These are phyloP conservation scores for Rhinoptilus africanus DNA, from an alignment of 2,113 vertebrate species.

Conservation along the genomic window DNA sequence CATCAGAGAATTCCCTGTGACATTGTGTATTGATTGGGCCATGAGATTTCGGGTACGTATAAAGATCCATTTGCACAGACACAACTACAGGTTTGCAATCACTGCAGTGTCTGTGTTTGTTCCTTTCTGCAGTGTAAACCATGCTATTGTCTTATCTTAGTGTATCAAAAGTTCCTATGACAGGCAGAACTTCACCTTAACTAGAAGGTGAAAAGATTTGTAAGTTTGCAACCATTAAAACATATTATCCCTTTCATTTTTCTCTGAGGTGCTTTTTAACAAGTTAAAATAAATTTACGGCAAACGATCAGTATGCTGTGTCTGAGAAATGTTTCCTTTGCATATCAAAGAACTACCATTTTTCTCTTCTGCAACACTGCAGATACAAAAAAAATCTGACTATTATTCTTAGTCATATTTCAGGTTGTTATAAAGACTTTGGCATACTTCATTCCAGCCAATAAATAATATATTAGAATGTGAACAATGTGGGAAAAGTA, in stretches of 20 bases:
- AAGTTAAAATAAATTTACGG: not conserved
- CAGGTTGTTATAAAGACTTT: not conserved
- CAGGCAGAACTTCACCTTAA: not conserved
- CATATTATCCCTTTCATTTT: not conserved
- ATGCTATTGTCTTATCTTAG: not conserved
- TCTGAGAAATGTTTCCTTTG: not conserved
- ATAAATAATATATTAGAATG: not conserved
- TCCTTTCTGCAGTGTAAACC: not conserved
- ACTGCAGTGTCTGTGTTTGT: not conserved
- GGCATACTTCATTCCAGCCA: not conserved
- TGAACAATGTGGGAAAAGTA: not conserved
- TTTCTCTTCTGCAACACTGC: not conserved
- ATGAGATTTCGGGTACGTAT: not conserved
- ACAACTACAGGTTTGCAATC: not conserved
- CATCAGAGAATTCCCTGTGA: not conserved
- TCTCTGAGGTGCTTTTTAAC: not conserved
- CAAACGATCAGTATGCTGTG: not conserved
- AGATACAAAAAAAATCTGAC: not conserved
- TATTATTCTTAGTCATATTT: not conserved
- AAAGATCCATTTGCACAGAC: not conserved
- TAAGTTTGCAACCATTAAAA: not conserved
- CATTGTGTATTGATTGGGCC: not conserved
- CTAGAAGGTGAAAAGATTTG: not conserved
- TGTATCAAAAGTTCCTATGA: not conserved
- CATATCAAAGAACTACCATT: not conserved